phyloP scores from a whole-genome alignment of 2,113 vertebrate genomes.

The Phaethornis superciliosus region DNA sequence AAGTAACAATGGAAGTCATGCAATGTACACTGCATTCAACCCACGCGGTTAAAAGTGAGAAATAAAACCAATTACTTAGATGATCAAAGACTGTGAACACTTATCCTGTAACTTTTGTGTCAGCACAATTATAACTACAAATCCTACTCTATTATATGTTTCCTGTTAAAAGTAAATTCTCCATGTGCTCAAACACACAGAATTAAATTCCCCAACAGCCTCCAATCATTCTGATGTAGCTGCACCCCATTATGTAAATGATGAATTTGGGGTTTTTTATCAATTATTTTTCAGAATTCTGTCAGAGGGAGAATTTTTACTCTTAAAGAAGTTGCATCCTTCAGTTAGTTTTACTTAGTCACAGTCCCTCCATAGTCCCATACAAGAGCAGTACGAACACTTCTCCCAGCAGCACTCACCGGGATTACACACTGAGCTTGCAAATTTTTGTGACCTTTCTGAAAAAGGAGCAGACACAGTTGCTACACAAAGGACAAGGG shows the following conservation, averaged over 20 bases:
- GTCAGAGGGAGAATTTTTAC: neutral
- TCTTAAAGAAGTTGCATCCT: neutral
- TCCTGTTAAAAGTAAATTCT: neutral
- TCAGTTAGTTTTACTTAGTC: neutral
- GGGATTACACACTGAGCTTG: neutral
- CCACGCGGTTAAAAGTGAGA: neutral
- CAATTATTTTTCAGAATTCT: neutral
- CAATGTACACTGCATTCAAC: neutral
- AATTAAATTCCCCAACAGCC: neutral
- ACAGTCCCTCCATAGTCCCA: neutral
- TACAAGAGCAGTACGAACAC: neutral
- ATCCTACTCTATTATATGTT: neutral
- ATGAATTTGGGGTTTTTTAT: neutral
- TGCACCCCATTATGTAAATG: neutral
- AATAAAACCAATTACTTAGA: neutral
- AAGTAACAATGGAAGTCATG: neutral
- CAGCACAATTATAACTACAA: neutral
- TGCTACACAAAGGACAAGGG: neutral
- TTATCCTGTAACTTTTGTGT: neutral
- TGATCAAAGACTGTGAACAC: neutral
- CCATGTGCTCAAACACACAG: neutral
- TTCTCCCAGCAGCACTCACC: neutral
- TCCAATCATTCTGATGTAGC: neutral
- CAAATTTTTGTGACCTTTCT: neutral
- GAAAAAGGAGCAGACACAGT: neutral